Evolutionary conservation across 1,140 invertebrate genomes (phyloP).

Genomic region (Zaprionus davidi): DNA sequence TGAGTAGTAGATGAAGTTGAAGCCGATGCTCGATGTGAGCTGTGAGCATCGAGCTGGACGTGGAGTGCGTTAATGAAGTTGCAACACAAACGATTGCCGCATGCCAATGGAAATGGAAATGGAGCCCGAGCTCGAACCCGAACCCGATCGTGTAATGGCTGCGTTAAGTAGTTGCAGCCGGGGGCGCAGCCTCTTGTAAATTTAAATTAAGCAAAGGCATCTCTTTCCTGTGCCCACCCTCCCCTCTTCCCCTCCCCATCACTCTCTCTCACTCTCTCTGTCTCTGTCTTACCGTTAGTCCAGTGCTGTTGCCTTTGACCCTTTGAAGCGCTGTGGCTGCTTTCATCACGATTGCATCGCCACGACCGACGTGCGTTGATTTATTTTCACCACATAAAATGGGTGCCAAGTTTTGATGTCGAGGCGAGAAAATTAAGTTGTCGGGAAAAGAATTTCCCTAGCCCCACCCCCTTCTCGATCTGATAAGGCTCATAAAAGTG

Average conservation of each 20-base stretch:
- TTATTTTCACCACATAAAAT: constrained; percentile 65
- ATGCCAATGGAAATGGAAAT: constrained; percentile 35
- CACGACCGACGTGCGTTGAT: constrained; percentile 58
- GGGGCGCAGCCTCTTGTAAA: constrained; percentile 69
- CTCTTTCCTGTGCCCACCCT: constrained; percentile 12
- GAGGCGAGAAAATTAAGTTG: constrained; percentile 82
- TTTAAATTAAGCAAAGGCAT: constrained; percentile 74
- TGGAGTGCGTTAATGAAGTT: constrained; percentile 81
- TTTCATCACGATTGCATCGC: constrained; percentile 61
- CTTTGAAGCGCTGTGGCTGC: constrained; percentile 42
- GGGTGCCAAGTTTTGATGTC: constrained; percentile 52
- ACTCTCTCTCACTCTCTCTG: too few relatives aligned
- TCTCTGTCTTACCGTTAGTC: constrained; percentile 61
- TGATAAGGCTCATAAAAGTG: constrained; percentile 65
- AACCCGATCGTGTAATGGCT: constrained; percentile 76
- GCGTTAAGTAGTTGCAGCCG: constrained; percentile 79
- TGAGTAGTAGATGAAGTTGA: constrained; percentile 63
- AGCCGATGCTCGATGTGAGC: constrained; percentile 17
- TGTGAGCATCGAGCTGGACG: constrained; percentile 25
- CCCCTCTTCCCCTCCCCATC: neutral
- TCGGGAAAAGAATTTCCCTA: constrained; percentile 33
- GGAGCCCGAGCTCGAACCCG: neutral
- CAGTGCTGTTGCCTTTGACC: constrained; percentile 69
- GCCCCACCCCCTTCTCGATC: constrained; percentile 26
- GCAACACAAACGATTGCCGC: constrained; percentile 53